Evolutionary conservation across 2,113 vertebrate genomes (phyloP), one percentile per base, ranked within the genome.

Genomic region (Muscicapa adusta): DNA sequence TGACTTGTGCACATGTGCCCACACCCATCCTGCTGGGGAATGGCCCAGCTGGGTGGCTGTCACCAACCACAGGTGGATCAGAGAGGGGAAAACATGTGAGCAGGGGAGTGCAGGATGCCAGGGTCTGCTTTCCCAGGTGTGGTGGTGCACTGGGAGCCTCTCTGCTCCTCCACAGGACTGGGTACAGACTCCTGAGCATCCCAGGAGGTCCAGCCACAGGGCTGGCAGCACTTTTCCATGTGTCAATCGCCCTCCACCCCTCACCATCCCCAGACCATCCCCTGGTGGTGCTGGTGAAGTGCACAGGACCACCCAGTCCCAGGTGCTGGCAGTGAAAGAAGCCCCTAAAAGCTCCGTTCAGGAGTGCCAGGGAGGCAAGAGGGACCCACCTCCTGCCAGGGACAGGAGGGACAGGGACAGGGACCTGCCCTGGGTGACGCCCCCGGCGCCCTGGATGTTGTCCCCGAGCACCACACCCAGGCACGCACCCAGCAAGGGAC

Each of bases 321-420:
- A 43, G 54, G 26, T 33, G n/a, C 56, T 42, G 47, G 40, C 43
- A 60, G 80, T 5, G 12, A 15, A n/a, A n/a, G n/a, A n/a, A n/a
- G 14, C 5, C 15, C 22, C 22, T 6, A 16, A 7, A 51, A 60
- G 12, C 45, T 38, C 10, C 1, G 0, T 13, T 26, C 2, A 7
- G 72, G 67, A 72, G 19, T 0, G 12, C 9, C 47, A 2, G 4
- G 50, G 24, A 45, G 36, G 26, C 4, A 12, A 65, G n/a, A 77
- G 60, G 63, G 53, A 56, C 33, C 68, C 34, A 8, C n/a, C n/a
- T n/a, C n/a, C n/a, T n/a, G n/a, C n/a, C n/a, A n/a, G n/a, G n/a
- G n/a, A n/a, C n/a, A n/a, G n/a, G n/a, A n/a, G n/a, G n/a, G n/a
- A n/a, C 4, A 28, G 43, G 53, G 58, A 43, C 2, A 1, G n/a